phyloP scores from a whole-genome alignment of 2,113 vertebrate species.

The Scatophagus argus region DNA sequence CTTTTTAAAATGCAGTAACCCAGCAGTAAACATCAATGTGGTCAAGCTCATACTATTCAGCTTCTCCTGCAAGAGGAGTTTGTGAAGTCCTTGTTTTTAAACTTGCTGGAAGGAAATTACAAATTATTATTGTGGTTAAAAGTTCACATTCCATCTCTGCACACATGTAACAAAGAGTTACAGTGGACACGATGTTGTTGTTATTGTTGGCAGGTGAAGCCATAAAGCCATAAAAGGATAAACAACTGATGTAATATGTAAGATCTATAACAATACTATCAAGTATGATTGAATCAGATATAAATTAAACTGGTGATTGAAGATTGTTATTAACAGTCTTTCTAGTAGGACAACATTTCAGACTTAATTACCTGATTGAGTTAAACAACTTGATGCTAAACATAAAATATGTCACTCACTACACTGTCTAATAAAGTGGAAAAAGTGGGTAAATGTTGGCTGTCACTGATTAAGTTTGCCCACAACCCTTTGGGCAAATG shows the following conservation, averaged over 20 bases:
- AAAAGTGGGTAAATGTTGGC: neutral
- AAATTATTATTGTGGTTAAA: neutral
- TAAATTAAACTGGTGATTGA: too few species aligned
- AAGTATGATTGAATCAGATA: conserved; percentile 4
- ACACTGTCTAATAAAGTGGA: neutral
- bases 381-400: neutral
- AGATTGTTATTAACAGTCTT: neutral
- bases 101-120: neutral
- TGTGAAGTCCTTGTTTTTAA: neutral
- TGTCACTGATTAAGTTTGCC: neutral
- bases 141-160: neutral
- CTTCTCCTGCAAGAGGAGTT: neutral
- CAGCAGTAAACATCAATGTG: neutral
- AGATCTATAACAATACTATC: neutral
- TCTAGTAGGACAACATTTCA: neutral
- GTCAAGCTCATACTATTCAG: neutral
- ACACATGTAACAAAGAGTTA: neutral
- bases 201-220: neutral
- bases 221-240: neutral
- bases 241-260: neutral
- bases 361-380: too few species aligned
- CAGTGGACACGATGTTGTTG: neutral
- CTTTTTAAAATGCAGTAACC: neutral
- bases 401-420: neutral
- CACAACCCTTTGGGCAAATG: neutral